Evolutionary conservation across 1,140 invertebrate species (phyloP), one percentile per base, ranked within the genome.

Genomic region (Adelges cooleyi): DNA sequence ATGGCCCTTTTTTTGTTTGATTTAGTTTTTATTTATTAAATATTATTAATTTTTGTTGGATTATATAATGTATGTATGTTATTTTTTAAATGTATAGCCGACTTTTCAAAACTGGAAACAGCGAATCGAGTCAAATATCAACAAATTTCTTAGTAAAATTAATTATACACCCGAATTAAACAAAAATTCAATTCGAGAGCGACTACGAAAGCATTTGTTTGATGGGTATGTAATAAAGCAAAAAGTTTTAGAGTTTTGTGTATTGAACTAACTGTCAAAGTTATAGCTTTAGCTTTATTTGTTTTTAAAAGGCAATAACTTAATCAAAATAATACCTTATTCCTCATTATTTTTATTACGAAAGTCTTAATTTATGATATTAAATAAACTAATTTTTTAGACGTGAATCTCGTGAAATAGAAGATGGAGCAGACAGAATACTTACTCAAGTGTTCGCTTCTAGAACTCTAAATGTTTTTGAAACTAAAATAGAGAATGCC

Each of bases 341-440:
- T n/a, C n/a, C n/a, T n/a, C n/a, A n/a, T n/a, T n/a, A n/a, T n/a
- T n/a, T n/a, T n/a, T n/a, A n/a, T n/a, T n/a, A n/a, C n/a, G n/a
- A n/a, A n/a, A n/a, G n/a, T n/a, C n/a, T n/a, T n/a, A n/a, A n/a
- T n/a, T n/a, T n/a, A n/a, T n/a, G n/a, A n/a, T n/a, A n/a, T n/a
- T n/a, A n/a, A n/a, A n/a, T n/a, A n/a, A n/a, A n/a, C n/a, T 33
- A 33, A 33, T 33, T 11, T 25, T 46, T 46, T 20, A 62, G 56
- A 33, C 25, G 13, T n/a, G 42, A 62, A 8, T 27, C 17, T 48
- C 56, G 18, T 2, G 56, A 62, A 27, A 46, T 62, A 29, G 42
- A 48, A 33, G 56, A 62, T n/a, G 56, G 56, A 13, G 42, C 56
- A 20, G 56, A 62, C 29, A 62, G 56, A 62, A 48, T 62, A 29